Conservation (phyloP, 2,797 vertebrate genomes). For the Semaprochilodus insignis region DNA sequence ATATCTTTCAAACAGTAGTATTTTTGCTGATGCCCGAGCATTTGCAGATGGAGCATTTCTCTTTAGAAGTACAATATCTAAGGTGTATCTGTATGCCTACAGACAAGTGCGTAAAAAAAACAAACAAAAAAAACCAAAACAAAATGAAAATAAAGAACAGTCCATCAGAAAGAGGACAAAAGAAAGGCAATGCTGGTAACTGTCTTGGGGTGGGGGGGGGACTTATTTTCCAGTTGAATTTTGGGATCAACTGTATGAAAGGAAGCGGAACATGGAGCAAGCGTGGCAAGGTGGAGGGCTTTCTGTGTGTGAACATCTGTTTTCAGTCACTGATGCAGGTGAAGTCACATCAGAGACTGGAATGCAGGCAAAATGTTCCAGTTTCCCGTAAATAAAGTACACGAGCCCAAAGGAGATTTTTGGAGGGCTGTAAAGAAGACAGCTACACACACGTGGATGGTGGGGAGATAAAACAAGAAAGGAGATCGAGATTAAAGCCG, state of each 20-base stretch:
- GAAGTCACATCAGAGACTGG: slow-evolving; percentile 25
- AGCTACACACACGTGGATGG: slow-evolving; percentile 9
- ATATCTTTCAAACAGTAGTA: not conserved
- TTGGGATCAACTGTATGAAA: slow-evolving; percentile 41
- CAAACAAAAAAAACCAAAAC: no score
- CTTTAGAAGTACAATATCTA: not conserved
- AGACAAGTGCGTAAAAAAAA: no score
- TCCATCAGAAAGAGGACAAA: not conserved
- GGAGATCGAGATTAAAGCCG: slow-evolving; percentile 22
- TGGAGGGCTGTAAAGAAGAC: slow-evolving; percentile 29
- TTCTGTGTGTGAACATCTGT: slow-evolving; percentile 11
- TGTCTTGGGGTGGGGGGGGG: slow-evolving; percentile 12
- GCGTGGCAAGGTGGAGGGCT: slow-evolving; percentile 13
- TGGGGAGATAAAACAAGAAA: slow-evolving; percentile 29
- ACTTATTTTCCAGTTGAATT: slow-evolving; percentile 45
- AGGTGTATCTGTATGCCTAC: not conserved
- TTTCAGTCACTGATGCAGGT: slow-evolving; percentile 10
- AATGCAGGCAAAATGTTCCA: slow-evolving; percentile 21
- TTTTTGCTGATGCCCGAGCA: not conserved
- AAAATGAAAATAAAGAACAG: not conserved
- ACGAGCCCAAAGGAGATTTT: slow-evolving; percentile 17
- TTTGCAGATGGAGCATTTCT: slow-evolving; percentile 1
- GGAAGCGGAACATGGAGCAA: slow-evolving; percentile 42
- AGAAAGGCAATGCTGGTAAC: slow-evolving; percentile 18
- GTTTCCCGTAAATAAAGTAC: slow-evolving; percentile 14